A percentile compares a stretch with the other conserved stretches of the same genome.
phyloP scores from a whole-genome alignment of 2,888 invertebrate genomes.

The Poecilus cupreus region DNA sequence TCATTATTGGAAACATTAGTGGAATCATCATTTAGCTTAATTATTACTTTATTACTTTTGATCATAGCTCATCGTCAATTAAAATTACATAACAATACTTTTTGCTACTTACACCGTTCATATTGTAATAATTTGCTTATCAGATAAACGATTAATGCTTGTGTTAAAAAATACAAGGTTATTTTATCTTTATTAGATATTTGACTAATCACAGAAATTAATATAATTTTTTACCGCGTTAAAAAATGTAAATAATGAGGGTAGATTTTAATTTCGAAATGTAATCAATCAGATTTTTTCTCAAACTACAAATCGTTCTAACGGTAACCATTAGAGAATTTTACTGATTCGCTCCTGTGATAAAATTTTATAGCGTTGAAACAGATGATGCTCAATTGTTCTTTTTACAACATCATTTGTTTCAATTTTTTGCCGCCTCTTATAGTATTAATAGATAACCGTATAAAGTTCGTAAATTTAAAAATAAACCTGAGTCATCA shows the following conservation, averaged over 20 bases:
- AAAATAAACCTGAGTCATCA: slow-evolving; percentile 51
- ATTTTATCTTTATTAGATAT: background rate
- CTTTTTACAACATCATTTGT: slow-evolving; percentile 20
- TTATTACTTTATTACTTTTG: slow-evolving; percentile 7
- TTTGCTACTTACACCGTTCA: slow-evolving; percentile 8
- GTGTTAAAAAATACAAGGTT: slow-evolving; percentile 13
- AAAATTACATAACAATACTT: slow-evolving; percentile 9
- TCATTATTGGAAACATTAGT: slow-evolving; percentile 4
- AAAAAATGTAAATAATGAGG: slow-evolving; percentile 1
- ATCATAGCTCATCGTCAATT: background rate
- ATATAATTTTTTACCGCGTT: background rate
- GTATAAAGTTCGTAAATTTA: slow-evolving; percentile 7
- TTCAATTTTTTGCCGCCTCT: background rate
- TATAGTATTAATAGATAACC: background rate
- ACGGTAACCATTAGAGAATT: background rate
- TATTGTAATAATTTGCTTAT: slow-evolving; percentile 32
- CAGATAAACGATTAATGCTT: background rate
- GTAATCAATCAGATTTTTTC: slow-evolving; percentile 17
- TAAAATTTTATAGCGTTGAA: background rate
- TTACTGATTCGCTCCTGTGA: background rate
- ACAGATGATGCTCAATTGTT: slow-evolving; percentile 24
- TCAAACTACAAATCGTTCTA: background rate
- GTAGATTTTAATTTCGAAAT: background rate
- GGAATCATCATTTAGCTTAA: background rate
- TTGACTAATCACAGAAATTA: background rate